Evolutionary conservation across 1,140 invertebrate genomes (phyloP).

Genomic region (Eufriesea mexicana): DNA sequence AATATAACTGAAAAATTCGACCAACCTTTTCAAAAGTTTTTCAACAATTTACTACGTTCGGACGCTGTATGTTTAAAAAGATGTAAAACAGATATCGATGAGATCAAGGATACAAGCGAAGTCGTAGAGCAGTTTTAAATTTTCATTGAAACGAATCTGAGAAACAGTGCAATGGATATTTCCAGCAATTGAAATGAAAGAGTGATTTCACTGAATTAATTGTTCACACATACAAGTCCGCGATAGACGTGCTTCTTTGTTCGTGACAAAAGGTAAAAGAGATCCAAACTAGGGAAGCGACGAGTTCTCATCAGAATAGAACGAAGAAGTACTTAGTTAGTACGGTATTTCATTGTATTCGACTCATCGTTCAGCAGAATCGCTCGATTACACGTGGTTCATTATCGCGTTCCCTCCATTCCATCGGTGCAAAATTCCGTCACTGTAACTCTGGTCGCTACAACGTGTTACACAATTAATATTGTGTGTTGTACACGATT

Average conservation of each 20-base stretch:
- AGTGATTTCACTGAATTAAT: neutral
- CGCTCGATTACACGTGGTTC: conserved; percentile 40
- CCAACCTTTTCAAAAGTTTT: too few species aligned
- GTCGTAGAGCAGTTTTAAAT: neutral
- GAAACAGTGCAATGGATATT: neutral
- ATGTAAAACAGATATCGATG: neutral
- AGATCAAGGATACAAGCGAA: neutral
- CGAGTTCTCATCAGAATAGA: conserved; percentile 11
- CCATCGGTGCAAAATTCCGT: neutral
- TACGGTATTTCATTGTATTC: conserved; percentile 19
- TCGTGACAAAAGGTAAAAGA: neutral
- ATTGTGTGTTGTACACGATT: too few species aligned
- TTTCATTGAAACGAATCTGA: neutral
- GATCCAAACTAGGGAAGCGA: conserved; percentile 23
- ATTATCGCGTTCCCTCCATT: conserved; percentile 3
- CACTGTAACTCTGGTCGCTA: neutral
- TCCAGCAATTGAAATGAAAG: neutral
- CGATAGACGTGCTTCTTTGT: neutral
- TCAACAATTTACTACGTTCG: too few species aligned
- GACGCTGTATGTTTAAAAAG: too few species aligned
- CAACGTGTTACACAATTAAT: conserved; percentile 19
- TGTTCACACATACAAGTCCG: neutral
- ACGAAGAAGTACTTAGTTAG: conserved; percentile 24
- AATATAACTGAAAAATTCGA: neutral
- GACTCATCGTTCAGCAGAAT: conserved; percentile 12